phyloP scores from a whole-genome alignment of 2,888 invertebrate genomes.

The Epirrhoe tristata region DNA sequence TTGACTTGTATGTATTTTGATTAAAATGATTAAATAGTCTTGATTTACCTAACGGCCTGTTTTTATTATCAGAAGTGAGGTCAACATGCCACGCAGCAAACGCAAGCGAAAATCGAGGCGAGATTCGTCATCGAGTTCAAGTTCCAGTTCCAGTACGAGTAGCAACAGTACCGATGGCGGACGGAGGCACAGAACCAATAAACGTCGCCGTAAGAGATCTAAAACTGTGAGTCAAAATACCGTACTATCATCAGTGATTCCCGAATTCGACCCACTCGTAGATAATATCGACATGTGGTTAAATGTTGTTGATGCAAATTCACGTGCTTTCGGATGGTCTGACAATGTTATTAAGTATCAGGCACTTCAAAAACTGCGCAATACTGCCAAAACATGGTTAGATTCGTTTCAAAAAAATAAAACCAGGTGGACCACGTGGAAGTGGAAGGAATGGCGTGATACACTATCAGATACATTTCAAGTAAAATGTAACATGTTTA shows the following conservation, averaged over 20 bases:
- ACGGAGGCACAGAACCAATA: background rate
- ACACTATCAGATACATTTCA: constrained; percentile 38
- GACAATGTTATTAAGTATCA: constrained; percentile 40
- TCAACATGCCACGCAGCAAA: constrained; percentile 4
- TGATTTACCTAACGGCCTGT: background rate
- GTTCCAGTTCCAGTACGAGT: background rate
- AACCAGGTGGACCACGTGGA: constrained; percentile 47
- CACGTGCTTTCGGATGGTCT: constrained; percentile 45
- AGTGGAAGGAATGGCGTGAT: constrained; percentile 48
- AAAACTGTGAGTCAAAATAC: constrained; percentile 10
- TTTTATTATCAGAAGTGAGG: constrained; percentile 7
- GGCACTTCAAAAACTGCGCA: too few species aligned
- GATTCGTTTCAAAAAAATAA: constrained; percentile 30
- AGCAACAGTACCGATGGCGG: background rate
- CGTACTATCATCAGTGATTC: constrained; percentile 11
- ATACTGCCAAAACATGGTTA: constrained; percentile 45
- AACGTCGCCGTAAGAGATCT: constrained; percentile 6
- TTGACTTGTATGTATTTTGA: too few species aligned
- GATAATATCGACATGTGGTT: constrained; percentile 41
- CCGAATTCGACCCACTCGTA: constrained; percentile 12
- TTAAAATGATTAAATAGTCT: background rate
- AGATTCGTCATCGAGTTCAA: background rate
- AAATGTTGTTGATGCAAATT: constrained; percentile 47
- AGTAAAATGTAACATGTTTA: constrained; percentile 2
- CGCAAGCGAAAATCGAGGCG: constrained; percentile 3